Conservation (phyloP, 92 coral and sea anemone genomes). For the Bergia puertoricense region DNA sequence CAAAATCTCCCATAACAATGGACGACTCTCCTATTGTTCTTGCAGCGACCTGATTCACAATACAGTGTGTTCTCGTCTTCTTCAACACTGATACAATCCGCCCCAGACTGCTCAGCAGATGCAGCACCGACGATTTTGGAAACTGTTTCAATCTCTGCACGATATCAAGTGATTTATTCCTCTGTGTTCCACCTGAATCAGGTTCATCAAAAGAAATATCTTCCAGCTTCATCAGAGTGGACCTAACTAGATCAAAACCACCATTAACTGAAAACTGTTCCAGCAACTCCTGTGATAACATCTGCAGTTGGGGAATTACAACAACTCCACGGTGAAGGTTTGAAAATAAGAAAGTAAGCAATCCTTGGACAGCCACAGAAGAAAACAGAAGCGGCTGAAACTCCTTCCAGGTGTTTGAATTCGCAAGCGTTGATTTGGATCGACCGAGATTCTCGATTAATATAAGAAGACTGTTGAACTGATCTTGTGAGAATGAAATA, state of each 20-base stretch:
- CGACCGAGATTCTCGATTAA: constrained; percentile 23
- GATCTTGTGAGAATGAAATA: constrained; percentile 45
- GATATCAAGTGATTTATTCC: background rate
- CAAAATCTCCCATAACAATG: background rate
- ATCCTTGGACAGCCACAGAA: constrained; percentile 57
- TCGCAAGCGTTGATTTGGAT: background rate
- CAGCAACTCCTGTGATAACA: constrained; percentile 70
- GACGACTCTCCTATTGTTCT: constrained; percentile 5
- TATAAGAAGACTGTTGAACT: constrained; percentile 29
- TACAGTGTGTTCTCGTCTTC: constrained; percentile 71
- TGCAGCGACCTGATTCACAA: background rate
- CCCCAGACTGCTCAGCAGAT: constrained; percentile 61
- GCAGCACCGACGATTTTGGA: constrained; percentile 45
- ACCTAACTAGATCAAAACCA: constrained; percentile 61
- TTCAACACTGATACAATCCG: constrained; percentile 70
- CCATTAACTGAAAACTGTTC: constrained; percentile 70
- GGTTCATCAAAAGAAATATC: constrained; percentile 29
- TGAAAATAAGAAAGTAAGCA: constrained; percentile 58
- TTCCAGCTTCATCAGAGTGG: constrained; percentile 65
- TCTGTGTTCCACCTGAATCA: background rate
- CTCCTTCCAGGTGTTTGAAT: constrained; percentile 51
- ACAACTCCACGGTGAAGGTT: constrained; percentile 71
- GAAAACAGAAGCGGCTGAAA: constrained; percentile 63
- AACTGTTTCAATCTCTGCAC: constrained; percentile 41
- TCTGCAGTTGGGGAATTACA: constrained; percentile 65